Base-by-base conservation (phyloP, 2,888 invertebrate species). In the Aleiodes leptofemur region DNA sequence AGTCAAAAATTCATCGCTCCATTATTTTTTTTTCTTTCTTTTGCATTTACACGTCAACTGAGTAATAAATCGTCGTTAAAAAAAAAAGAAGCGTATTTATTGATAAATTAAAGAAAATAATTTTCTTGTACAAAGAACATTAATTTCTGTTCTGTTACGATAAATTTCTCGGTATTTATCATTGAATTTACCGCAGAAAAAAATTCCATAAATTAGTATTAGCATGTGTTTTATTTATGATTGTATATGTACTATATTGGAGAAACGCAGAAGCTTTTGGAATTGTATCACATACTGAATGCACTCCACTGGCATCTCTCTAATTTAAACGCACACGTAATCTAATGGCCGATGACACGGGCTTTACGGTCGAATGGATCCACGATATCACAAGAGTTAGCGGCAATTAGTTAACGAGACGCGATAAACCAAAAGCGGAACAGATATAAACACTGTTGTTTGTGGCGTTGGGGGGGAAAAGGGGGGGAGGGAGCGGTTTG, bases 271-370 rank as follows among this genome's bases (percentile, higher is more conserved):
- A 38, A 8, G 38, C 6, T 11, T 43, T 43, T 9, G 11, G 9
- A 43, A 43, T 43, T 4, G 43, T 43, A 43, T 43, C 43, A 9
- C 43, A 23, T 23, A 43, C 31, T 56, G 13, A 56, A 48, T 38
- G 56, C 56, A 70, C 14, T 70, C 59, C 11, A 11, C 23, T 23
- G 57, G 29, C 31, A n/a, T 59, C 48, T 64, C 64, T 48, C 64
- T 64, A 43, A 23, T 64, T 64, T 64, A 43, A 43, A 48, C 48
- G 34, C 23, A 48, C 23, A 64, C 48, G 14, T 59, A 56, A 80
- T 80, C 81, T 82, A 84, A 82, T 82, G 78, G 77, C 76, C 78
- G 81, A 80, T 80, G 81, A 83, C 83, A 82, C 78, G 73, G 73
- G 76, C 77, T 72, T 53, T 78, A 77, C 79, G 76, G 76, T 79